A percentile compares a stretch with the other conserved stretches of the same genome.
phyloP scores from a whole-genome alignment of 2,888 invertebrate genomes.

The Tenthredo scrophulariae region DNA sequence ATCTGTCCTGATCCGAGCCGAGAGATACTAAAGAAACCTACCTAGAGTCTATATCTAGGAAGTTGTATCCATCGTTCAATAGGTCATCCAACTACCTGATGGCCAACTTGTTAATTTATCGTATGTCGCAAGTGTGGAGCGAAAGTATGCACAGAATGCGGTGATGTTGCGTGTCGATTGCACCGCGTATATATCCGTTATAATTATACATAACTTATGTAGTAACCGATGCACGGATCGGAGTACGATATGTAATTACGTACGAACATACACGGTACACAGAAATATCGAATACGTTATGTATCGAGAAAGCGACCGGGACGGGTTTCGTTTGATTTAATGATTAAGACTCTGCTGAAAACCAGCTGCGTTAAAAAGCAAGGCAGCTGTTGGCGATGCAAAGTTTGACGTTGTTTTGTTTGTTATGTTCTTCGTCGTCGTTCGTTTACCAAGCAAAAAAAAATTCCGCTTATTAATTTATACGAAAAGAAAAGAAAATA shows the following conservation, averaged over 20 bases:
- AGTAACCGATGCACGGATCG: constrained; percentile 2
- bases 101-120: constrained; percentile 27
- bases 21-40: background rate
- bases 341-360: constrained; percentile 2
- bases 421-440: background rate
- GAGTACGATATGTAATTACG: constrained; percentile 12
- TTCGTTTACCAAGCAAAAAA: background rate
- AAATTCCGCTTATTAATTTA: background rate
- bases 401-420: background rate
- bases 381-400: background rate
- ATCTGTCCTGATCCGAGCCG: background rate
- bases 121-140: constrained; percentile 29
- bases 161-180: background rate
- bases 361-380: constrained; percentile 8
- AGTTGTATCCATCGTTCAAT: constrained; percentile 1
- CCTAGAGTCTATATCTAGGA: background rate
- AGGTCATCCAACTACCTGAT: constrained; percentile 19
- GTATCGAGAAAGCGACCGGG: constrained; percentile 17
- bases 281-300: background rate
- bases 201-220: constrained; percentile 21
- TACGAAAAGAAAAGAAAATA: background rate
- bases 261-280: background rate
- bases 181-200: constrained; percentile 26
- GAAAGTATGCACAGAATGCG: constrained; percentile 46
- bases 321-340: constrained; percentile 22